Percentiles rank a stretch among this genome's conserved stretches.
Conservation (phyloP, 2,797 vertebrate species). For the Anniella stebbinsi region DNA sequence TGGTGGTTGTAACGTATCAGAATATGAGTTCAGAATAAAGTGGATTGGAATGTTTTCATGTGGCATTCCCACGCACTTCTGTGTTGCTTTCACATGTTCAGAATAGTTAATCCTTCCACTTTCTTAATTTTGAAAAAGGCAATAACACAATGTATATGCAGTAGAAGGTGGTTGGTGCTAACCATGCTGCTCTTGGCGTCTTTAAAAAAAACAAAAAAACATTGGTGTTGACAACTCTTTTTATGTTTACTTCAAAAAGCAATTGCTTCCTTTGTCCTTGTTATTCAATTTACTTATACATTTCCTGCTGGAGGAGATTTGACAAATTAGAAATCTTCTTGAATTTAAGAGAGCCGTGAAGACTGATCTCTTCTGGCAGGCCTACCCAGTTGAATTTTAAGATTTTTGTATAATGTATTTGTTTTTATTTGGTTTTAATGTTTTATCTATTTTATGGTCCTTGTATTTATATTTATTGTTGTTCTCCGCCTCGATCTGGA, state of each 20-base stretch:
- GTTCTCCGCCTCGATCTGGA: too few relatives aligned
- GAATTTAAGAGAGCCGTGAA: too few relatives aligned
- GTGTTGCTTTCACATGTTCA: neutral
- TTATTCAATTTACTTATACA: too few relatives aligned
- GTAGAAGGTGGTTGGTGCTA: too few relatives aligned
- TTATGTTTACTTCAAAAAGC: neutral
- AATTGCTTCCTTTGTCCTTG: neutral
- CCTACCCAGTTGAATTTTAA: too few relatives aligned
- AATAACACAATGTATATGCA: neutral
- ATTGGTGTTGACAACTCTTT: neutral
- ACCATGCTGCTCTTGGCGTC: neutral
- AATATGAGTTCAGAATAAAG: neutral
- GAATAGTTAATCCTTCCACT: neutral
- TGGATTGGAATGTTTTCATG: neutral
- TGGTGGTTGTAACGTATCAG: neutral
- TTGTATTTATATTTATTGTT: too few relatives aligned
- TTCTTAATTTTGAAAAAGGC: neutral
- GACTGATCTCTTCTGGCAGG: too few relatives aligned
- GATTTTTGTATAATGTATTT: too few relatives aligned
- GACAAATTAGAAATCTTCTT: too few relatives aligned
- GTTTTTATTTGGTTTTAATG: too few relatives aligned
- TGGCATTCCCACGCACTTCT: neutral
- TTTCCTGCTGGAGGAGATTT: too few relatives aligned
- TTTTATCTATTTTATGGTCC: too few relatives aligned
- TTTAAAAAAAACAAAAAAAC: neutral